phyloP scores from a whole-genome alignment of 2,797 vertebrate species.

The Falco concolor region DNA sequence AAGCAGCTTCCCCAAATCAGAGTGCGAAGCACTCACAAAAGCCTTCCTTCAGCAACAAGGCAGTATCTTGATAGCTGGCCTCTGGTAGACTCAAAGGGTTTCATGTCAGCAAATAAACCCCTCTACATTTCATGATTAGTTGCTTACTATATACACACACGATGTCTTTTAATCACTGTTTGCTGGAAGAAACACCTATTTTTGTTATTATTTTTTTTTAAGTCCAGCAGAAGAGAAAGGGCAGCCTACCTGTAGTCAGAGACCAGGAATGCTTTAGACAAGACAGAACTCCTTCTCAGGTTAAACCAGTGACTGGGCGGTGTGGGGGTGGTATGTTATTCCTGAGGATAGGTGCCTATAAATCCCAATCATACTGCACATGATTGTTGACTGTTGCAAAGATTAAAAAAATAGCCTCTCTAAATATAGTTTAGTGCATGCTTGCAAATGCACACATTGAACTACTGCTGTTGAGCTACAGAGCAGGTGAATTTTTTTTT shows the following conservation, averaged over 20 bases:
- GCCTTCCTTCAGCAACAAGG: not conserved
- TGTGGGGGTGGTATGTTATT: not conserved
- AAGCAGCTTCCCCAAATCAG: not conserved
- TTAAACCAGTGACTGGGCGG: not conserved
- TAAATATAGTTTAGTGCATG: not conserved
- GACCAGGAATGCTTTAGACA: not conserved
- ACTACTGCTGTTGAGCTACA: not conserved
- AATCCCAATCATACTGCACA: not conserved
- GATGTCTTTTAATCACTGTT: not conserved
- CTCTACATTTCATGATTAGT: not conserved
- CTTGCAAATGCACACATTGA: not conserved
- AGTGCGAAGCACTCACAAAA: not conserved
- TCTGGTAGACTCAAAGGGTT: not conserved
- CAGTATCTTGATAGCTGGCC: not conserved
- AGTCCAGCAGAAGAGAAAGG: not conserved
- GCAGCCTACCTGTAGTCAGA: not conserved
- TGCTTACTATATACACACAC: not conserved
- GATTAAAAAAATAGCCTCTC: not conserved
- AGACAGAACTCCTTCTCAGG: not conserved
- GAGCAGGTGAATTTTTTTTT: not conserved
- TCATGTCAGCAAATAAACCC: not conserved
- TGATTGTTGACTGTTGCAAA: not conserved
- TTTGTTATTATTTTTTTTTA: not conserved
- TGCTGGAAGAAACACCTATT: not conserved
- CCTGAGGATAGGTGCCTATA: not conserved